Conservation (phyloP, 2,113 vertebrate species). For the Rhea pennata region DNA sequence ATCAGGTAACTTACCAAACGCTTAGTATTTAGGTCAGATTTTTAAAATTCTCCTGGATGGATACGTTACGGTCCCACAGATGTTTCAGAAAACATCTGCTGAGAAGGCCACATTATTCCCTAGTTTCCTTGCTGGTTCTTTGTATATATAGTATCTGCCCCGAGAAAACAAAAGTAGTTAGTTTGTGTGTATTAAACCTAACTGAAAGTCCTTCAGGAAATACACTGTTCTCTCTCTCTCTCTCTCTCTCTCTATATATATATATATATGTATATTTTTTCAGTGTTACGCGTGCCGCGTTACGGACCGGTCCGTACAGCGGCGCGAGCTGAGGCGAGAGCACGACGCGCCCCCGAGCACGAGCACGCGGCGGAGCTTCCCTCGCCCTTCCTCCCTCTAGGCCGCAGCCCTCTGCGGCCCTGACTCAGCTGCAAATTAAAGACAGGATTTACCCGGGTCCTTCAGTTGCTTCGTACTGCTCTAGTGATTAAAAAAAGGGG, state of each 20-base stretch:
- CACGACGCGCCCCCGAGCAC: not conserved
- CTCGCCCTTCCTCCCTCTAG: not conserved
- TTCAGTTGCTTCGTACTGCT: not conserved
- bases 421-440: not conserved
- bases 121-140: not conserved
- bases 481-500: not conserved
- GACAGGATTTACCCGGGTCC: not conserved
- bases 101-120: not conserved
- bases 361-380: not conserved
- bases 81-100: not conserved
- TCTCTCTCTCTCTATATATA: too few relatives aligned
- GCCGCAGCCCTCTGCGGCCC: not conserved
- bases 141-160: not conserved
- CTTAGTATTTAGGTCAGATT: not conserved
- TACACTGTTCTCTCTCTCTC: not conserved
- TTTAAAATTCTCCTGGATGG: not conserved
- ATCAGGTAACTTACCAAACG: not conserved
- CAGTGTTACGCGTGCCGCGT: not conserved
- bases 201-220: not conserved
- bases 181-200: not conserved
- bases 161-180: not conserved
- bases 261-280: too few relatives aligned
- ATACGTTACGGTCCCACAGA: not conserved
- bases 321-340: not conserved
- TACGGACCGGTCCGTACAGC: not conserved